These are phyloP conservation scores for Charanyca ferruginea DNA, from an alignment of 2,888 invertebrate species.

Conservation along the genomic window DNA sequence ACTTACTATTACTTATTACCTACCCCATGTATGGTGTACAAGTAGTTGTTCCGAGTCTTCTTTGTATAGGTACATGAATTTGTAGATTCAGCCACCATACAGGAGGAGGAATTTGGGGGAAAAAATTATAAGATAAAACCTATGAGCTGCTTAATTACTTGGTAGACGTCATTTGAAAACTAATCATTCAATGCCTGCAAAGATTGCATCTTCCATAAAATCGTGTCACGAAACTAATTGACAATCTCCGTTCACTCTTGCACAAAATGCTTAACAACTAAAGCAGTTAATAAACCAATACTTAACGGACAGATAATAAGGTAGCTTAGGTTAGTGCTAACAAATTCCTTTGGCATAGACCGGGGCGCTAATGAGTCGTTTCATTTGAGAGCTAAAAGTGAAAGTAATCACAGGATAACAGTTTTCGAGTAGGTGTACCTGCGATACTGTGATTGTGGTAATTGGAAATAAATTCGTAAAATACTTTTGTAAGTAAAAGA, in stretches of 20 bases:
- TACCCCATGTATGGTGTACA: too few relatives aligned
- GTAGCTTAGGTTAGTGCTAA: constrained; percentile 14
- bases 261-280: neutral
- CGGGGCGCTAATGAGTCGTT: constrained; percentile 23
- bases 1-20: too few relatives aligned
- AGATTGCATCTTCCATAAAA: too few relatives aligned
- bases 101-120: too few relatives aligned
- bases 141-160: too few relatives aligned
- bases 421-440: constrained; percentile 5
- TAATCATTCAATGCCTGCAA: too few relatives aligned
- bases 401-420: constrained; percentile 33
- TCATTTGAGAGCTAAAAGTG: constrained; percentile 28
- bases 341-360: constrained; percentile 20
- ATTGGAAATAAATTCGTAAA: neutral
- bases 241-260: neutral
- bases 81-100: too few relatives aligned
- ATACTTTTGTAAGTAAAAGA: too few relatives aligned
- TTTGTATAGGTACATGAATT: too few relatives aligned
- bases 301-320: constrained; percentile 7
- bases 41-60: too few relatives aligned
- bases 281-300: constrained; percentile 6
- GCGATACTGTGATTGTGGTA: neutral
- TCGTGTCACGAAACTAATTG: neutral
- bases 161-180: too few relatives aligned
- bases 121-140: too few relatives aligned